Base-by-base conservation (phyloP, 2,888 invertebrate genomes). In the Hydraecia micacea region DNA sequence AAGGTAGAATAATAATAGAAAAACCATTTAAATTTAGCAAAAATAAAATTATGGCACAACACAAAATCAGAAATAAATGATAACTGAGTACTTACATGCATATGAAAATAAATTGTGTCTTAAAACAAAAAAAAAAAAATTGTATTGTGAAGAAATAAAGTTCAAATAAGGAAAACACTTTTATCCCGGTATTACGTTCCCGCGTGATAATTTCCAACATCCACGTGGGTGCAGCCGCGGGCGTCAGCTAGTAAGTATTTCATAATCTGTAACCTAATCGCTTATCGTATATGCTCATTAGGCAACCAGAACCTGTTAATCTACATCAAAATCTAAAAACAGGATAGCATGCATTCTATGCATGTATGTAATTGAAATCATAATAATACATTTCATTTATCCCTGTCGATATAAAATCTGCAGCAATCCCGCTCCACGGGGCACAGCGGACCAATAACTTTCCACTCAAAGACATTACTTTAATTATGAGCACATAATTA, bases 401-500 rank as follows among this genome's bases (percentile, higher is more conserved):
- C 73, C 68, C 52, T 32, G 55, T 36, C n/a, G 49, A 63, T 15
- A 77, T 42, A 42, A 55, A 69, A 52, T 74, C 71, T 39, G 32
- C 9, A 72, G 13, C 76, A 80, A 65, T 75, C 25, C 52, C 39
- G 21, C 46, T 52, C 28, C 65, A 77, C 65, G 32, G 75, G 46
- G 39, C 85, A 75, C 83, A 75, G 66, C 70, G 86, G 85, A 78
- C 73, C 86, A 78, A 85, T 86, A 85, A 87, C 79, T 79, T 80
- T 66, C 65, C 69, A 73, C 80, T 78, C 75, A 79, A 84, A 81
- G 79, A 85, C 84, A 86, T 86, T 77, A 85, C 80, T 84, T 85
- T 86, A 87, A 87, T 87, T 85, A 85, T 78, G 77, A 76, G 69
- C 82, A 78, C 81, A 85, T 87, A 74, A 89, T 83, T 85, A 85